phyloP scores from a whole-genome alignment of 2,113 vertebrate genomes.

The Lamprologus callipterus region DNA sequence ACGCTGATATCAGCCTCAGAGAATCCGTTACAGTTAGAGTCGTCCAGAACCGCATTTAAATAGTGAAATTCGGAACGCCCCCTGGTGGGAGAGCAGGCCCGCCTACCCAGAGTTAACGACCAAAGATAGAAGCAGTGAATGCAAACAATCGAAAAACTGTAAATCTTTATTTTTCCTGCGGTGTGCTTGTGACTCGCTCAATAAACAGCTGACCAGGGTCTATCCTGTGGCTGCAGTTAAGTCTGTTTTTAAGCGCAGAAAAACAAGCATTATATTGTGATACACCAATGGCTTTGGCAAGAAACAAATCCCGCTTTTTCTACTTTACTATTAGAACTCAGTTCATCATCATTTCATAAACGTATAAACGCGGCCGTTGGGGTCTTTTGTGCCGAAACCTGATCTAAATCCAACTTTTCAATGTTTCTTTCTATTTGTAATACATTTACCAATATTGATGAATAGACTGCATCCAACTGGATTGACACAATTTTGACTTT shows the following conservation, averaged over 20 bases:
- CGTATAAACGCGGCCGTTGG: neutral
- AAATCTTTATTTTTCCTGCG: neutral
- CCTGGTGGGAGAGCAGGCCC: neutral
- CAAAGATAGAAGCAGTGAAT: neutral
- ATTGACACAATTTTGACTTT: neutral
- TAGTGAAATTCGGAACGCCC: neutral
- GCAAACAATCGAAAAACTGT: neutral
- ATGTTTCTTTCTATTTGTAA: neutral
- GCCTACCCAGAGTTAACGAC: neutral
- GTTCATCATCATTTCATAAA: neutral
- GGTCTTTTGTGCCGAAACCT: neutral
- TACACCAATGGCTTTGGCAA: neutral
- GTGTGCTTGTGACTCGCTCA: neutral
- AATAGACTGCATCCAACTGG: neutral
- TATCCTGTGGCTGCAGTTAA: neutral
- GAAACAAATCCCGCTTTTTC: neutral
- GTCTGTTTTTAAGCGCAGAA: neutral
- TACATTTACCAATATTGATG: neutral
- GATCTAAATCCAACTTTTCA: neutral
- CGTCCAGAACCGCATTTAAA: neutral
- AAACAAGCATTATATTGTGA: neutral
- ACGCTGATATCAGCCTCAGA: neutral
- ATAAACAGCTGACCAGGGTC: neutral
- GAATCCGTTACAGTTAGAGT: neutral
- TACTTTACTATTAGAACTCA: neutral